Evolutionary conservation across 2,797 vertebrate genomes (phyloP).

Genomic region (Tamandua tetradactyla): DNA sequence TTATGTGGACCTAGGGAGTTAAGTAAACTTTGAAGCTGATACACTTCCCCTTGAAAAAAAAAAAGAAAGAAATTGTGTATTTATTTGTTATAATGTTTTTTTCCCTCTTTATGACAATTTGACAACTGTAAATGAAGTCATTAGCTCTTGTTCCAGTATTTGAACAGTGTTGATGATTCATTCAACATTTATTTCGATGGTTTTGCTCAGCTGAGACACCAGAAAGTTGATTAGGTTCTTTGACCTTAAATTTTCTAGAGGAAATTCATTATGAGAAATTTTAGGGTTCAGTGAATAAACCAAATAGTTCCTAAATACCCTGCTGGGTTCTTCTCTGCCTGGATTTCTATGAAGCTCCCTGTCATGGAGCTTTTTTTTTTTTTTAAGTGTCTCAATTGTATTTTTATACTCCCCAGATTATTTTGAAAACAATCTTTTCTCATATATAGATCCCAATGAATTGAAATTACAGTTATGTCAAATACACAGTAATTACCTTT

Average conservation of each 20-base stretch:
- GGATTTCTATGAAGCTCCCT: too few relatives aligned
- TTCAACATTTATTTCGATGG: constrained; percentile 16
- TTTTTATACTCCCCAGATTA: too few relatives aligned
- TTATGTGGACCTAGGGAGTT: background rate
- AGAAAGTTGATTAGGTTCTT: constrained; percentile 10
- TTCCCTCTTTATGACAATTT: background rate
- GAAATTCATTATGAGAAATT: constrained; percentile 28
- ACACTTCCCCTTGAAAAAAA: constrained; percentile 25
- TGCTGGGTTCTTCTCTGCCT: background rate
- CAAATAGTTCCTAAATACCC: background rate
- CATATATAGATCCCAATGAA: too few relatives aligned
- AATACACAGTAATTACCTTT: too few relatives aligned
- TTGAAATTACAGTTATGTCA: too few relatives aligned
- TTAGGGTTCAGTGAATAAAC: background rate
- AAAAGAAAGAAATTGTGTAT: background rate
- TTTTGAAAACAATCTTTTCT: too few relatives aligned
- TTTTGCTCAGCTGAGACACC: constrained; percentile 41
- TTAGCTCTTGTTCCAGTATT: constrained; percentile 2
- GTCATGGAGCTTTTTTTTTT: too few relatives aligned
- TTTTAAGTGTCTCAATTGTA: too few relatives aligned
- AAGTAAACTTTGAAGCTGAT: constrained; percentile 40
- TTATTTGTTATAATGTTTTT: background rate
- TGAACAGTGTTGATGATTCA: constrained; percentile 19
- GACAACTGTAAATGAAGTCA: constrained; percentile 5
- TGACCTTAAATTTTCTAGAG: constrained; percentile 18